Evolutionary conservation across 2,113 vertebrate species (phyloP), one percentile per base, ranked within the genome.

Genomic region (Callocephalon fimbriatum): DNA sequence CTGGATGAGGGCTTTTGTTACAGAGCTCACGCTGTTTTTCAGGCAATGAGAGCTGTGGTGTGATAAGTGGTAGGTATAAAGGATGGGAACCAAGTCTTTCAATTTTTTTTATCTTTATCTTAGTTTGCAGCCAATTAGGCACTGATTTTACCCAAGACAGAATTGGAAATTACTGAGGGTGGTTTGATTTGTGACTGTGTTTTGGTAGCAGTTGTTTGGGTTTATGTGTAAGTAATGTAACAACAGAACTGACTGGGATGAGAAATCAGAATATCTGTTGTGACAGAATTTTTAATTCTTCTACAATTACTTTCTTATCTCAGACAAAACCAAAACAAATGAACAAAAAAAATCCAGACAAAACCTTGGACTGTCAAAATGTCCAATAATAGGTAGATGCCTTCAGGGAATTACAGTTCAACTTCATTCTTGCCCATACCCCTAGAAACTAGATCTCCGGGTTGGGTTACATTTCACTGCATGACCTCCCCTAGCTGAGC

Each of bases 201-300:
- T 90, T 76, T 75, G 16, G 61, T 71, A 78, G 37, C 11, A 48
- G 18, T 44, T 35, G 13, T 85, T 91, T 66, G 40, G 10, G 38
- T 94, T 65, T 44, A 62, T 48, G 8, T 26, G 25, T 75, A 61
- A 67, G 14, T 19, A 62, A 53, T 44, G 8, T 29, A 72, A 19
- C 17, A 47, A 29, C 26, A 86, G 50, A 88, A 58, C 8, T 0
- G 0, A 42, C 0, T 19, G 58, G 27, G 22, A 6, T 86, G 38
- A 79, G 47, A 91, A 95, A 79, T 74, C 56, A 67, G 19, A 79
- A 63, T 75, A 91, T 78, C 40, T 88, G 3, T 35, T 92, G 27
- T 38, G 22, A 77, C 1, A 5, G 19, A 68, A 42, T 73, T 87
- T 80, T 76, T 70, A 76, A 45, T 92, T 83, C 29, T 66, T 75